Conservation (phyloP, 2,888 invertebrate genomes). For the Eustalomyia histrio region DNA sequence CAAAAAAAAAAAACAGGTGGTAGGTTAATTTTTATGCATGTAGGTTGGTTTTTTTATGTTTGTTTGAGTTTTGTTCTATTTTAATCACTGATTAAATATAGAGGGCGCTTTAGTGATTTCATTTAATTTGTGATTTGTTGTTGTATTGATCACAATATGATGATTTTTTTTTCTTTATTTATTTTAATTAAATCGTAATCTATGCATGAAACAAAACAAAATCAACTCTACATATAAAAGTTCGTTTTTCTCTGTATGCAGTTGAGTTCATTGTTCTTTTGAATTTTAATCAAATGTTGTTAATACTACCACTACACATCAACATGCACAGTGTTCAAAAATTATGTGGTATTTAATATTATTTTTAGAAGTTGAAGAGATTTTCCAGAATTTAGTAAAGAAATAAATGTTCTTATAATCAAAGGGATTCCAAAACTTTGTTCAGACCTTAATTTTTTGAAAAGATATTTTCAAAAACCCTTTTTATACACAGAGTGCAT, state of each 20-base stretch:
- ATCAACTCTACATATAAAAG: slow-evolving; percentile 15
- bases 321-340: background rate
- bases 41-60: background rate
- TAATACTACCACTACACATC: slow-evolving; percentile 24
- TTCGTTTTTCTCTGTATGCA: slow-evolving; percentile 26
- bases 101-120: slow-evolving; percentile 44
- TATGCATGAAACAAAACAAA: slow-evolving; percentile 44
- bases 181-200: slow-evolving; percentile 65
- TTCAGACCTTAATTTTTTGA: too few species aligned
- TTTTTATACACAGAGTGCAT: too few species aligned
- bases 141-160: slow-evolving; percentile 30
- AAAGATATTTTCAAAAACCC: too few species aligned
- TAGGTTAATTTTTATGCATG: slow-evolving; percentile 2
- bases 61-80: background rate
- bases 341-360: background rate
- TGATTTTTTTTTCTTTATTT: slow-evolving; percentile 15
- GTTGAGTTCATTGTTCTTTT: slow-evolving; percentile 61
- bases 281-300: slow-evolving; percentile 65
- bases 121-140: slow-evolving; percentile 45
- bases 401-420: too few species aligned
- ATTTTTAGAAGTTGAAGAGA: too few species aligned
- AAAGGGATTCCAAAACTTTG: too few species aligned
- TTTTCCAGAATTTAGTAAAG: too few species aligned
- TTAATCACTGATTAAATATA: slow-evolving; percentile 58
- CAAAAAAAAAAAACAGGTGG: slow-evolving; percentile 12